Evolutionary conservation across 2,888 invertebrate species (phyloP), one percentile per base, ranked within the genome.

Genomic region (Eilema caniola): DNA sequence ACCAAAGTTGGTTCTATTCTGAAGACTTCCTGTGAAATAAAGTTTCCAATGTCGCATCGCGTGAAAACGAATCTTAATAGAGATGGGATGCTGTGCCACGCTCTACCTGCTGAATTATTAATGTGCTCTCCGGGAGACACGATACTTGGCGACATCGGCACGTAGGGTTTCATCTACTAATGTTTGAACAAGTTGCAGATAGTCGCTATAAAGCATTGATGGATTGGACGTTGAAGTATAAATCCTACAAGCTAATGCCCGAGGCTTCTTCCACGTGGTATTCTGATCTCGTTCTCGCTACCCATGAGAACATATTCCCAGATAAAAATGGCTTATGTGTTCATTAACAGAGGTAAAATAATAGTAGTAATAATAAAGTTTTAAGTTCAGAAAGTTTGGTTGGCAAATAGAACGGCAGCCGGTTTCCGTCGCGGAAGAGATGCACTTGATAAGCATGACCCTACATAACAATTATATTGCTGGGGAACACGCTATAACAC

Each of bases 31-130:
- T 68, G 76, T 74, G 77, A 82, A 79, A 84, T 82, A 82, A 82
- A 80, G 79, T 85, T 86, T 76, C 78, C 81, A 81, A 82, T 80
- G 83, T 81, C 79, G 72, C 64, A 68, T 78, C 79, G 76, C 81
- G 80, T 83, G 85, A 85, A 86, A 83, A 84, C 81, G 84, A 84
- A 81, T 84, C 83, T 80, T 83, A 85, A 86, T 83, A 81, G 83
- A 74, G 76, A 77, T 59, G 74, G 74, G 76, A 78, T 68, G 78
- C 78, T 78, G 81, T 74, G 72, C 76, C 71, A 75, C 74, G 79
- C 80, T 80, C 80, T 76, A 83, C 84, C 88, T 89, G 71, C 85
- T 93, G 93, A 93, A 94, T 93, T 91, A 93, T 94, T 93, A 90
- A 93, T 93, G 88, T 86, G 75, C 85, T 85, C 84, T 84, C 82